A percentile compares a stretch with the other conserved stretches of the same genome.
phyloP scores from a whole-genome alignment of 1,140 invertebrate species.

The Ericerus pela region DNA sequence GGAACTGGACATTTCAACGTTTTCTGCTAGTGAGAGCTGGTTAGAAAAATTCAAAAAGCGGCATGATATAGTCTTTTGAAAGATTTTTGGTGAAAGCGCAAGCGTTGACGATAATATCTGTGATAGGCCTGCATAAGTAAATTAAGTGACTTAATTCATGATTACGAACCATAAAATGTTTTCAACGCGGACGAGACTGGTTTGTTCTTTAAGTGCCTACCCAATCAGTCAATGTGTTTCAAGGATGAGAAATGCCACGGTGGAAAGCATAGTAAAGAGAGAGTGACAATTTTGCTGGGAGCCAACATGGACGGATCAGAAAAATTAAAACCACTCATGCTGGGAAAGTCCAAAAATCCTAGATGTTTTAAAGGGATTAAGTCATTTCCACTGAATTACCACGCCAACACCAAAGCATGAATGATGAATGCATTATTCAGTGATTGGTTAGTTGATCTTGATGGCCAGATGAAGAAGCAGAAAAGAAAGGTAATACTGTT shows the following conservation, averaged over 20 bases:
- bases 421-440: too few species aligned
- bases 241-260: constrained; percentile 28
- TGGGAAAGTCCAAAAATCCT: constrained; percentile 17
- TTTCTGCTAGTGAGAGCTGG: constrained; percentile 27
- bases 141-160: constrained; percentile 14
- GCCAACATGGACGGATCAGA: constrained; percentile 14
- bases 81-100: constrained; percentile 27
- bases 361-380: constrained; percentile 16
- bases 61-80: constrained; percentile 18
- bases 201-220: constrained; percentile 33
- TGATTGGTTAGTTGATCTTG: constrained; percentile 27
- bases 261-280: constrained; percentile 14
- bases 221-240: constrained; percentile 28
- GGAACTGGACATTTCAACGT: constrained; percentile 4
- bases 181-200: constrained; percentile 35
- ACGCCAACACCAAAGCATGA: neutral
- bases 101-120: constrained; percentile 22
- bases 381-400: neutral
- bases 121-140: neutral
- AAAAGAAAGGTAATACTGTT: constrained; percentile 33
- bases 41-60: constrained; percentile 28
- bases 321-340: constrained; percentile 15
- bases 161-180: constrained; percentile 29
- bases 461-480: constrained; percentile 25
- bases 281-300: constrained; percentile 15